Evolutionary conservation across 2,888 invertebrate species (phyloP), one percentile per base, ranked within the genome.

Genomic region (Lasioglossum vierecki): DNA sequence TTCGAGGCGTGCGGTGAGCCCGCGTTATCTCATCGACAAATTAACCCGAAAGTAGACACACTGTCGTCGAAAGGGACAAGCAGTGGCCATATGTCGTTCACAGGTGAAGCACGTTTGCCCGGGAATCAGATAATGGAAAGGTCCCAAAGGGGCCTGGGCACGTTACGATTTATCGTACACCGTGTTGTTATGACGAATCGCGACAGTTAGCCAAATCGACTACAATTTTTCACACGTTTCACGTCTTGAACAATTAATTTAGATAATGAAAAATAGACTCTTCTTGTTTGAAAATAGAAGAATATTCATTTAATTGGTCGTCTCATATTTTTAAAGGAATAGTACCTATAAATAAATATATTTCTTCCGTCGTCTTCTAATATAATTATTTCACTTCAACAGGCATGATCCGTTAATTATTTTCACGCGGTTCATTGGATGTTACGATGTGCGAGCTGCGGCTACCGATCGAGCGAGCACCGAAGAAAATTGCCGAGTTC

Each of bases 71-170:
- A 87, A 83, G 86, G 88, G 86, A 87, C 86, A 82, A 77, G n/a
- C 57, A 72, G 63, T 85, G 86, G 81, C 90, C 93, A 93, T 90
- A 93, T 93, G 93, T 91, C 88, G 91, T 90, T 87, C 93, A 93
- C 93, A 93, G 93, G 93, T 93, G 93, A 93, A 93, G 84, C 86
- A 85, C 84, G 83, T 78, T 83, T 71, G 78, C 68, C 72, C 75
- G 86, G 83, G 88, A 86, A 93, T 93, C 92, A 91, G 93, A 93
- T 93, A 93, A 86, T 77, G 80, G 72, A 80, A 66, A 76, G 85
- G 83, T 83, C 82, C 77, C 77, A 81, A 71, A 85, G 86, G 68
- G 68, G 39, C 68, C 68, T 9, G 68, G 11, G 9, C 68, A 18
- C 68, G 35, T 68, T 39, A 22, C 68, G 68, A 68, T 68, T 68